Percentiles rank a stretch among this genome's conserved stretches.
Evolutionary conservation across 2,888 invertebrate genomes (phyloP).

Genomic region (Coelopa pilipes): DNA sequence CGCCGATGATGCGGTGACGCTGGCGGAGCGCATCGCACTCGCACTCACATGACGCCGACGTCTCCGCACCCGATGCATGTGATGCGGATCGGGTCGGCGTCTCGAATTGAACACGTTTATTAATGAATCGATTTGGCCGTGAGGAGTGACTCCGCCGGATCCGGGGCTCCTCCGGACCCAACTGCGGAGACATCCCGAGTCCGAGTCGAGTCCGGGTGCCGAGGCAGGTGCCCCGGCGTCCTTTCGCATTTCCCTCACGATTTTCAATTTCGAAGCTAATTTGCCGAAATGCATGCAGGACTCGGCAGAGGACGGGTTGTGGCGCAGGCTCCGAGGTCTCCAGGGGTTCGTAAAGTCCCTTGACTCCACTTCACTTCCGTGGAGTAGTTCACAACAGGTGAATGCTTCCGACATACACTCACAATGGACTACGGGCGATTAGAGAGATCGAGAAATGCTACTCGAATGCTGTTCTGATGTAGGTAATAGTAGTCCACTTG

Average conservation of each 20-base stretch:
- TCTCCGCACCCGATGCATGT: background rate
- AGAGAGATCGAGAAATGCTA: too few species aligned
- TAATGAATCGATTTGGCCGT: conserved; percentile 25
- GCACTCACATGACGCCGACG: background rate
- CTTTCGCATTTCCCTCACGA: conserved; percentile 22
- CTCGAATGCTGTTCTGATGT: too few species aligned
- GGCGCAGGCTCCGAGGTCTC: too few species aligned
- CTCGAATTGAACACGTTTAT: conserved; percentile 27
- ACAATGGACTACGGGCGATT: too few species aligned
- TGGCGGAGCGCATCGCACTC: background rate
- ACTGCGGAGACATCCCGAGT: background rate
- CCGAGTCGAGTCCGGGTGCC: background rate
- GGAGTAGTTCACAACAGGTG: too few species aligned
- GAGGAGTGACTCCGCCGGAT: background rate
- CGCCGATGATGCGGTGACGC: background rate
- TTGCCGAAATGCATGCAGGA: background rate
- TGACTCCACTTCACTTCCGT: too few species aligned
- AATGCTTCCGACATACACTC: too few species aligned
- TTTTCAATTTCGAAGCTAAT: conserved; percentile 32
- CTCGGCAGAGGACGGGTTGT: too few species aligned
- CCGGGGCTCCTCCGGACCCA: background rate
- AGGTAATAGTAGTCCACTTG: too few species aligned
- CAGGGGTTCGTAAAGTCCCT: too few species aligned
- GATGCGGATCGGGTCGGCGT: background rate
- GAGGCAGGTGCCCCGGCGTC: background rate